Percentiles rank a stretch among this genome's conserved stretches.
Evolutionary conservation across 2,113 vertebrate species (phyloP).

Genomic region (Corvus moneduloides): DNA sequence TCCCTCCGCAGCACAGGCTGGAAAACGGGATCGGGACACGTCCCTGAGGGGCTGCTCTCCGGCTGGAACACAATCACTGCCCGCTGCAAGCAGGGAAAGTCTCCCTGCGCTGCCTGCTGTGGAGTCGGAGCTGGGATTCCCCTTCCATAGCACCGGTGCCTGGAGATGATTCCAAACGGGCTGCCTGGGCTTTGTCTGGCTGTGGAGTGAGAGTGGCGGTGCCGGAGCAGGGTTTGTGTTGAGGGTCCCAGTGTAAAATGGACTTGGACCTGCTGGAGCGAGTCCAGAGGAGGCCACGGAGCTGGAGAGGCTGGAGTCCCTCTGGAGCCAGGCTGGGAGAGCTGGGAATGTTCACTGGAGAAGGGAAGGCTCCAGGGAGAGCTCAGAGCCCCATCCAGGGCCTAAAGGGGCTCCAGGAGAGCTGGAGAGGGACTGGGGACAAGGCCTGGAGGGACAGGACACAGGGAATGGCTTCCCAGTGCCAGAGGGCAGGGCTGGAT

Average conservation of each 20-base stretch:
- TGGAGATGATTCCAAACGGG: too few species aligned
- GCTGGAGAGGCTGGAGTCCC: neutral
- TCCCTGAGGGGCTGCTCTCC: neutral
- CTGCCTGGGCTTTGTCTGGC: neutral
- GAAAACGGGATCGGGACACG: neutral
- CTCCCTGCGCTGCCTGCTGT: neutral
- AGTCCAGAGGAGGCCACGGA: neutral
- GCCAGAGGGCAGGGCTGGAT: neutral
- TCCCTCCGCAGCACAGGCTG: neutral
- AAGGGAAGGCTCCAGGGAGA: neutral
- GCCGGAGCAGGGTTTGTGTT: too few species aligned
- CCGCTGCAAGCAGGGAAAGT: neutral
- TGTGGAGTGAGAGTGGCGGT: fast-evolving
- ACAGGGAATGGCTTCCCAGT: neutral
- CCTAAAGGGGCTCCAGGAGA: neutral
- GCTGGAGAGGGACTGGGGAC: neutral
- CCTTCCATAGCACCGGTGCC: fast-evolving
- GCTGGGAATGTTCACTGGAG: neutral
- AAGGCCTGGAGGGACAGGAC: neutral
- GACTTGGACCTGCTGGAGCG: neutral
- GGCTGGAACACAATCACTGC: fast-evolving
- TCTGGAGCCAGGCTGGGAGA: neutral
- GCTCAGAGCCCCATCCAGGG: neutral
- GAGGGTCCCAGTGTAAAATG: too few species aligned
- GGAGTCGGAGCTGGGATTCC: neutral